Evolutionary conservation across 2,797 vertebrate species (phyloP).

Genomic region (Natrix natrix): DNA sequence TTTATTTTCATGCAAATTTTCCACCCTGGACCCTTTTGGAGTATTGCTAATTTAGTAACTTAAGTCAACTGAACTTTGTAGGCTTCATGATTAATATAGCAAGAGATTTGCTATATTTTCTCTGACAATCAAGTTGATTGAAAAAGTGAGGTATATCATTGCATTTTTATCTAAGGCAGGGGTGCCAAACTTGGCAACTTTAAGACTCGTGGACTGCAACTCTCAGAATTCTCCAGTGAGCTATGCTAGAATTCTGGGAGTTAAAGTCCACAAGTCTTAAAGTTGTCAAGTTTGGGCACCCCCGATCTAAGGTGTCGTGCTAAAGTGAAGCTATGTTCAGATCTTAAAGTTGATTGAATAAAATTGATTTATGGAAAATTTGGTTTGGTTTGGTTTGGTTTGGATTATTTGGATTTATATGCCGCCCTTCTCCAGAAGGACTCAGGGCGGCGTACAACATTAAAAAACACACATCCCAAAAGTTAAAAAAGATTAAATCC

Average conservation of each 20-base stretch:
- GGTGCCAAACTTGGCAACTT: too few relatives aligned
- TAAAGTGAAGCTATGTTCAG: not conserved
- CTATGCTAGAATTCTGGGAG: too few relatives aligned
- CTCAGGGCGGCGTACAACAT: too few relatives aligned
- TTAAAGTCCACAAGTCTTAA: too few relatives aligned
- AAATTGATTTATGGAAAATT: not conserved
- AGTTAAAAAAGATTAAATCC: too few relatives aligned
- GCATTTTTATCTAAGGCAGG: not conserved
- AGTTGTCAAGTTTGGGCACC: too few relatives aligned
- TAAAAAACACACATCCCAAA: too few relatives aligned
- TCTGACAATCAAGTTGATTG: not conserved
- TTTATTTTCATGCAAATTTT: not conserved
- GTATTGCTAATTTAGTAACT: not conserved
- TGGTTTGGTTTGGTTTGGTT: too few relatives aligned
- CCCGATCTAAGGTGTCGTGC: not conserved
- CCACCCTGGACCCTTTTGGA: not conserved
- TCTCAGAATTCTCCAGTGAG: too few relatives aligned
- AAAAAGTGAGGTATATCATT: not conserved
- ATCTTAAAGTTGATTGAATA: not conserved
- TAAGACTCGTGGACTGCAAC: too few relatives aligned
- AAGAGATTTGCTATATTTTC: not conserved
- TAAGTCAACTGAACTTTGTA: not conserved
- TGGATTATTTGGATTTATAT: too few relatives aligned
- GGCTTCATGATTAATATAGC: not conserved
- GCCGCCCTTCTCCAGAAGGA: too few relatives aligned